These are phyloP conservation scores for Thalassoma bifasciatum DNA, from an alignment of 2,113 vertebrate genomes.

Conservation along the genomic window DNA sequence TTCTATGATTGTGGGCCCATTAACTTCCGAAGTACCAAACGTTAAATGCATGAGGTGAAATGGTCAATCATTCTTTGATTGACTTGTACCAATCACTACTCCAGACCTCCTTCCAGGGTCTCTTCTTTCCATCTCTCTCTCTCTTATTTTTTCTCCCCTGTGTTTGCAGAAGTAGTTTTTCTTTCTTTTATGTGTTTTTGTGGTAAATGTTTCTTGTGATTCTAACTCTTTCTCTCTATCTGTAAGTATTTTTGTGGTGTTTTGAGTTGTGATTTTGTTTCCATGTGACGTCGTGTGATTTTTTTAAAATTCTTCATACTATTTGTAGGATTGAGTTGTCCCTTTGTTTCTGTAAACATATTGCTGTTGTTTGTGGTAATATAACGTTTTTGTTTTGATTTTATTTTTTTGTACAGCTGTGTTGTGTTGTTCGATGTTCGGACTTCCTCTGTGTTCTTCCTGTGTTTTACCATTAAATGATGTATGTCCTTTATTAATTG, in stretches of 20 bases:
- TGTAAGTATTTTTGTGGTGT: constrained; percentile 41
- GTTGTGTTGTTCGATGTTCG: constrained; percentile 47
- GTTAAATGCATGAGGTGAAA: constrained; percentile 73
- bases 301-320: constrained; percentile 2
- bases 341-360: constrained; percentile 21
- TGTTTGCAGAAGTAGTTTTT: constrained; percentile 11
- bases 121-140: constrained; percentile 31
- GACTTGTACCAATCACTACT: constrained; percentile 49
- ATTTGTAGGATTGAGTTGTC: constrained; percentile 26
- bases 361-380: constrained; percentile 16
- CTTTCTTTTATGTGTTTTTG: constrained; percentile 15
- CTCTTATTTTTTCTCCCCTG: constrained; percentile 15
- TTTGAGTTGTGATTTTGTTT: constrained; percentile 26
- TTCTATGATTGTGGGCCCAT: constrained; percentile 63
- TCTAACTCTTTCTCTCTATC: constrained; percentile 28
- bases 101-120: constrained; percentile 46
- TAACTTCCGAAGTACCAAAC: constrained; percentile 55
- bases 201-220: constrained; percentile 33
- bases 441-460: constrained; percentile 54
- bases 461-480: constrained; percentile 36
- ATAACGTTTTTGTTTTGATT: not conserved
- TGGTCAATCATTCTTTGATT: constrained; percentile 62
- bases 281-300: constrained; percentile 20
- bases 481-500: constrained; percentile 24
- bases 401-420: constrained; percentile 42